Percentiles rank a stretch among this genome's conserved stretches.
Evolutionary conservation across 2,797 vertebrate species (phyloP).

Genomic region (Pseudochirops cupreus): DNA sequence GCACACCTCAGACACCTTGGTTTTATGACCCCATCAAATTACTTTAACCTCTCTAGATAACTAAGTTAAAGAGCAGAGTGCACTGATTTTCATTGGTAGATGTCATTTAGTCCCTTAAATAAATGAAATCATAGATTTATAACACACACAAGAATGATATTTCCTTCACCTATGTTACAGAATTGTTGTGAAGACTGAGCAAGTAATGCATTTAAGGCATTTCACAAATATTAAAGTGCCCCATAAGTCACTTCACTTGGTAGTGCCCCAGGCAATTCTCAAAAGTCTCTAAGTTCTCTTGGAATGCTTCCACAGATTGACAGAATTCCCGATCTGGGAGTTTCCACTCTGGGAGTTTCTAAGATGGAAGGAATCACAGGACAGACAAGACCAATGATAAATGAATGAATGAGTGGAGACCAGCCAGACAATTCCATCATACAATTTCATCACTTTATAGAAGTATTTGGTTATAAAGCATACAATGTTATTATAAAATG

Average conservation of each 20-base stretch:
- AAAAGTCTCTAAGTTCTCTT: neutral
- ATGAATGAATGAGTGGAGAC: neutral
- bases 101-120: neutral
- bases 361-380: neutral
- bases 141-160: neutral
- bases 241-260: neutral
- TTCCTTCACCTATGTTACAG: neutral
- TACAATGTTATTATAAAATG: neutral
- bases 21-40: neutral
- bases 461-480: neutral
- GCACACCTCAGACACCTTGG: neutral
- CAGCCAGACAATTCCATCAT: neutral
- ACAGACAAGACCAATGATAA: neutral
- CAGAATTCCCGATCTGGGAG: neutral
- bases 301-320: neutral
- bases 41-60: neutral
- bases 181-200: neutral
- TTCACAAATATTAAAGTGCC: neutral
- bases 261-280: neutral
- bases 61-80: neutral
- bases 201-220: neutral
- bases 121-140: neutral
- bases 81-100: neutral
- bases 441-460: neutral
- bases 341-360: neutral